phyloP scores from a whole-genome alignment of 2,113 vertebrate genomes.

The Pterocles burchelli region DNA sequence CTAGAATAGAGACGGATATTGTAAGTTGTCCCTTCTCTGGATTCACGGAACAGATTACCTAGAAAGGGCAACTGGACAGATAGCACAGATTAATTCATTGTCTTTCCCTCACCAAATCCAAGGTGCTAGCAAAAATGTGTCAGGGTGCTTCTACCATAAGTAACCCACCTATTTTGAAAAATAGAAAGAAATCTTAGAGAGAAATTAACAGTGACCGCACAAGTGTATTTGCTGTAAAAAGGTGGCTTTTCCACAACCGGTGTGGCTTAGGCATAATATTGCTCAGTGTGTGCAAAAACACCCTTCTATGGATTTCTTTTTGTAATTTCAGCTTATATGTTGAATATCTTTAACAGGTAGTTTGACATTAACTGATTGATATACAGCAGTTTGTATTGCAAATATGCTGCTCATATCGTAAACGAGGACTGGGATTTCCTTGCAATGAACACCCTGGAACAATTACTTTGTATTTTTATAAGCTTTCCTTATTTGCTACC shows the following conservation, averaged over 20 bases:
- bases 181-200: slow-evolving; percentile 51
- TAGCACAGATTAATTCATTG: slow-evolving; percentile 35
- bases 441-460: slow-evolving; percentile 32
- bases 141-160: slow-evolving; percentile 17
- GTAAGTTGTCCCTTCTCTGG: slow-evolving; percentile 74
- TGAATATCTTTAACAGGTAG: background rate
- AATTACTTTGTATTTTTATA: slow-evolving; percentile 38
- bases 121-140: slow-evolving; percentile 32
- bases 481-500: slow-evolving; percentile 79
- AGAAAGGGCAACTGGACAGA: slow-evolving; percentile 58
- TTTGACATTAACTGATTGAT: slow-evolving; percentile 25
- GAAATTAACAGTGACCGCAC: slow-evolving; percentile 43
- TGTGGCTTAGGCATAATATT: slow-evolving; percentile 52
- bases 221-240: slow-evolving; percentile 57
- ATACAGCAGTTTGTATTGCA: slow-evolving; percentile 11
- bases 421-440: slow-evolving; percentile 42
- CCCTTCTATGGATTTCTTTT: background rate
- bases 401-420: slow-evolving; percentile 4
- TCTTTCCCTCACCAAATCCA: slow-evolving; percentile 31
- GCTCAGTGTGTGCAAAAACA: slow-evolving; percentile 47
- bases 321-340: slow-evolving; percentile 20
- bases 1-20: slow-evolving; percentile 80
- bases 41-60: slow-evolving; percentile 65
- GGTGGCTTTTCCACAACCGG: slow-evolving; percentile 9
- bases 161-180: slow-evolving; percentile 35